A percentile compares a stretch with the other conserved stretches of the same genome.
These are phyloP conservation scores for Cylloceria caligata DNA, from an alignment of 2,888 invertebrate genomes.

Conservation along the genomic window DNA sequence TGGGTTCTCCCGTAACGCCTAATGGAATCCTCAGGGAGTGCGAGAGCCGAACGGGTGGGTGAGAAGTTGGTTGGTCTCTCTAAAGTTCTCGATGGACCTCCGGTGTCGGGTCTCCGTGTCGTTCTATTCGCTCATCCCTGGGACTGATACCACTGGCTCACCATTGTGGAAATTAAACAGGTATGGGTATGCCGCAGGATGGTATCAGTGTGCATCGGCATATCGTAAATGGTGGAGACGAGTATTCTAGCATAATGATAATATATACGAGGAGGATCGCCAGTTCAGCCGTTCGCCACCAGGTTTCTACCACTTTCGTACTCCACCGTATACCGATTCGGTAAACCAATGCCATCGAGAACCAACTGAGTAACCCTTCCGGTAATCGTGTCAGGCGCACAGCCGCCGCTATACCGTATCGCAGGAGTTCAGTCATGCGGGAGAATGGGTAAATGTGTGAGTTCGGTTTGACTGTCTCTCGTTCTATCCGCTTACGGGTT, in stretches of 20 bases:
- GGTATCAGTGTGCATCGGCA: conserved; percentile 42
- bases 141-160: conserved; percentile 31
- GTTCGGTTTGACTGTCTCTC: conserved; percentile 18
- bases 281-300: conserved; percentile 19
- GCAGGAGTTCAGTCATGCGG: conserved; percentile 13
- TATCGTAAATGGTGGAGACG: conserved; percentile 36
- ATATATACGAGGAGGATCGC: conserved; percentile 22
- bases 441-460: conserved; percentile 19
- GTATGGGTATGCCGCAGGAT: neutral
- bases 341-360: conserved; percentile 38
- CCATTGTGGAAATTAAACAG: conserved; percentile 14
- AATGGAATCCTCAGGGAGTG: conserved; percentile 67
- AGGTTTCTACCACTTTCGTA: conserved; percentile 24
- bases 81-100: conserved; percentile 64
- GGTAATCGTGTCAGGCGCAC: conserved; percentile 54
- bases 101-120: conserved; percentile 40
- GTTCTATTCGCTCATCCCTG: conserved; percentile 51
- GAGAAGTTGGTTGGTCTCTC: conserved; percentile 41
- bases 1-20: conserved; percentile 71
- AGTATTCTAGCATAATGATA: too few species aligned
- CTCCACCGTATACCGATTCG: conserved; percentile 20
- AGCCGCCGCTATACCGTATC: neutral
- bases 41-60: conserved; percentile 35
- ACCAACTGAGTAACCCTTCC: conserved; percentile 47
- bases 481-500: conserved; percentile 49